These are phyloP conservation scores for Apeira syringaria DNA, from an alignment of 2,888 invertebrate genomes.

Conservation along the genomic window DNA sequence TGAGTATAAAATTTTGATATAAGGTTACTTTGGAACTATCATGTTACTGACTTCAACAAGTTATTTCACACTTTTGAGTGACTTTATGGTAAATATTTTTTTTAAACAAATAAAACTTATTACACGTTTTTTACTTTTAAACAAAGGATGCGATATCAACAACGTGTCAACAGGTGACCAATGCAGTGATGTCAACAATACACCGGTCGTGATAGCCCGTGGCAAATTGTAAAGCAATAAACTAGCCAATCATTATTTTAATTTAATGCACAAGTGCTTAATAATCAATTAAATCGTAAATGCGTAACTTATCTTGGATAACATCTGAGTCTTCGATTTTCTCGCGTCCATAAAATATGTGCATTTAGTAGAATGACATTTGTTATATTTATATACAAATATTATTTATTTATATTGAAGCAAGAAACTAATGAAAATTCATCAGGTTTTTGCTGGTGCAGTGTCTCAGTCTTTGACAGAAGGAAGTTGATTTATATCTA, in stretches of 20 bases:
- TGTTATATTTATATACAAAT: not conserved
- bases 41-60: too few species aligned
- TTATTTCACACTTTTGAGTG: too few species aligned
- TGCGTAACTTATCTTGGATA: slow-evolving; percentile 7
- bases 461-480: not conserved
- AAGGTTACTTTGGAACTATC: too few species aligned
- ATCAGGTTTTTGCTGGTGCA: not conserved
- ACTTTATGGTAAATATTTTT: too few species aligned
- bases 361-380: slow-evolving; percentile 14
- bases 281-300: slow-evolving; percentile 23
- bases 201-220: slow-evolving; percentile 21
- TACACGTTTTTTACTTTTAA: too few species aligned
- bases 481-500: not conserved
- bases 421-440: slow-evolving; percentile 2
- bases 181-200: slow-evolving; percentile 16
- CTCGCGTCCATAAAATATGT: slow-evolving; percentile 9
- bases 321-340: slow-evolving; percentile 10
- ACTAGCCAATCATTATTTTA: slow-evolving; percentile 22
- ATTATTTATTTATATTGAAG: not conserved
- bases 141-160: too few species aligned
- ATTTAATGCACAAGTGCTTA: slow-evolving; percentile 14
- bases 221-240: slow-evolving; percentile 22
- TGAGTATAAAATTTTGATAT: too few species aligned
- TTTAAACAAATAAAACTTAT: too few species aligned
- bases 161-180: not conserved